Base-by-base conservation (phyloP, 2,797 vertebrate species). In the Eutrigla gurnardus region DNA sequence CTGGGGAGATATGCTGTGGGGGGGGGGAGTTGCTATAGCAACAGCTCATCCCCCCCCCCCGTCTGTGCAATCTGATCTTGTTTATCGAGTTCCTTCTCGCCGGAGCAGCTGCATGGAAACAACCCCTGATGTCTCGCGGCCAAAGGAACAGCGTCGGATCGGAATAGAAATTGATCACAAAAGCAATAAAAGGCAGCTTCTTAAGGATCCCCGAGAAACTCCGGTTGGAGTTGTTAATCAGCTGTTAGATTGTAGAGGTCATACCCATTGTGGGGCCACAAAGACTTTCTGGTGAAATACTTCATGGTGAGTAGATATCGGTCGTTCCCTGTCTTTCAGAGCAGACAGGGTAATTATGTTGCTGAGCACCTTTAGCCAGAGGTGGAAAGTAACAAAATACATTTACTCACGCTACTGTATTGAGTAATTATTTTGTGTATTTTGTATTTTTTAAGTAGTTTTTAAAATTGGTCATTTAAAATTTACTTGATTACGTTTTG, bases 21-120 rank as follows among this genome's bases (percentile, higher is more conserved):
- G 61, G 75, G 39, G 67, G 66, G 80, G 40, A 13, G 84, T 93
- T 84, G 46, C 86, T 82, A 88, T 87, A 68, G 89, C 77, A 91
- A 92, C 91, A 70, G 78, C 76, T 88, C 83, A 78, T 81, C 77
- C 82, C 71, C 75, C 25, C 77, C 82, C 71, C 75, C 77, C 8
- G 74, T 86, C 81, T 85, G 81, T 86, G 89, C 87, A 87, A 87
- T 88, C 85, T 86, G 87, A 91, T 90, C 84, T 84, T 90, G 89
- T 93, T 91, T 87, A 91, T 91, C 43, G 71, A 87, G 80, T 85
- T 90, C 71, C 73, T 84, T 73, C 74, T 77, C 42, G 46, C 81
- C 52, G 35, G 65, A 81, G 82, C 75, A 77, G 85, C 87, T 69
- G 81, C 74, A 87, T 80, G 66, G 85, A 89, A 90, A 83, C 80